Percentiles rank a stretch among this genome's conserved stretches.
phyloP scores from a whole-genome alignment of 2,888 invertebrate genomes.

The Glaucopsyche alexis region DNA sequence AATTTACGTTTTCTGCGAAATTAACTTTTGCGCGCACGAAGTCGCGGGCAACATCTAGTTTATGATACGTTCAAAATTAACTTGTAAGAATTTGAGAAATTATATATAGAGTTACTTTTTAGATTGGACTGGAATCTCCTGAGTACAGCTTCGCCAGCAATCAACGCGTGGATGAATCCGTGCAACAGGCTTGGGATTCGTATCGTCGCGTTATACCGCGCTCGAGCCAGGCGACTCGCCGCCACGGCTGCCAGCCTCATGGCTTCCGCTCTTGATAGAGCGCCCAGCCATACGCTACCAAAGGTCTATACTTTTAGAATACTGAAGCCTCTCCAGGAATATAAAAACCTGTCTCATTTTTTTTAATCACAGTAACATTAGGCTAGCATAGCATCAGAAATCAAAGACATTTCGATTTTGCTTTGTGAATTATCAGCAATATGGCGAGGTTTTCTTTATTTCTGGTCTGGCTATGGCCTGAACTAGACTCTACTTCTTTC shows the following conservation, averaged over 20 bases:
- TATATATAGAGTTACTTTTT: slow-evolving; percentile 31
- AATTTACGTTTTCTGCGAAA: no score
- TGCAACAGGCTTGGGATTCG: slow-evolving; percentile 93
- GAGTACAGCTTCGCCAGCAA: slow-evolving; percentile 97
- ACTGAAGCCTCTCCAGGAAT: no score
- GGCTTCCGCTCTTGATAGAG: slow-evolving; percentile 95
- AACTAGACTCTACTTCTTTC: no score
- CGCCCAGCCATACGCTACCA: slow-evolving; percentile 88
- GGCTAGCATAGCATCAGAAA: no score
- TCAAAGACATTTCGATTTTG: no score
- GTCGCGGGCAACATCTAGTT: no score
- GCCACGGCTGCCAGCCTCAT: slow-evolving; percentile 96
- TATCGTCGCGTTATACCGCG: slow-evolving; percentile 88
- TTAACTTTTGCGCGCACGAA: no score
- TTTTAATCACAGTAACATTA: no score
- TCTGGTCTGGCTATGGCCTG: no score
- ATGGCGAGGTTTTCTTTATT: no score
- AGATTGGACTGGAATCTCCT: slow-evolving; percentile 97
- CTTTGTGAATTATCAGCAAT: no score
- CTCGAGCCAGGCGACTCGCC: slow-evolving; percentile 88
- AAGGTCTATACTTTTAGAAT: slow-evolving; percentile 77
- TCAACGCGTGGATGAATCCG: slow-evolving; percentile 99
- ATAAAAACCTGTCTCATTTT: no score
- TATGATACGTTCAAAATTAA: neutral
- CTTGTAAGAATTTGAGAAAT: neutral